Conservation (phyloP, 1,140 invertebrate species). For the Rhyzopertha dominica region DNA sequence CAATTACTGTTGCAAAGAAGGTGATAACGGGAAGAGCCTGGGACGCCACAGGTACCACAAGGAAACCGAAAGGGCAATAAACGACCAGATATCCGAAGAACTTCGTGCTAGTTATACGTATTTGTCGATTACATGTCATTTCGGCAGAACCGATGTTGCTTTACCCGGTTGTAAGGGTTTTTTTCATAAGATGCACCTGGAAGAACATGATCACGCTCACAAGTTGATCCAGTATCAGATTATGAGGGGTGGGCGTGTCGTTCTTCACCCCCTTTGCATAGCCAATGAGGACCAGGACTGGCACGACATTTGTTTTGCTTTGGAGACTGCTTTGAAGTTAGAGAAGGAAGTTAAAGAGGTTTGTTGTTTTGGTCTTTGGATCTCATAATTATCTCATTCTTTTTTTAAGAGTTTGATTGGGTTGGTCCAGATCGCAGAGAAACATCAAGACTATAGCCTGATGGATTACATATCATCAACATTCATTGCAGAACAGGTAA, state of each 20-base stretch:
- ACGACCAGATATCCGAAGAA: conserved; percentile 85
- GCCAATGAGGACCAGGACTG: conserved; percentile 58
- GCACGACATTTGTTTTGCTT: conserved; percentile 58
- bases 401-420: conserved; percentile 39
- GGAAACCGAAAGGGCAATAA: conserved; percentile 69
- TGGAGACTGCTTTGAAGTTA: conserved; percentile 62
- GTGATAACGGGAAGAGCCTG: conserved; percentile 8
- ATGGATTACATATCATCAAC: conserved; percentile 65
- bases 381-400: conserved; percentile 12
- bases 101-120: conserved; percentile 79
- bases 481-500: conserved; percentile 68
- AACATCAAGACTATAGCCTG: conserved; percentile 62
- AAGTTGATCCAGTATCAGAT: conserved; percentile 74
- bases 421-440: conserved; percentile 58
- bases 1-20: background rate
- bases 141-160: conserved; percentile 74
- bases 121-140: conserved; percentile 74
- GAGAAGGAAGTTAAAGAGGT: conserved; percentile 73
- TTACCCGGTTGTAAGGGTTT: conserved; percentile 65
- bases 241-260: conserved; percentile 68
- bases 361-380: conserved; percentile 12
- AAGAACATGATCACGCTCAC: conserved; percentile 73
- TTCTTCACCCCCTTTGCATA: conserved; percentile 50
- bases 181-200: conserved; percentile 66
- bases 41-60: conserved; percentile 68